Conservation (phyloP, 2,113 vertebrate species). For the Entelurus aequoreus region DNA sequence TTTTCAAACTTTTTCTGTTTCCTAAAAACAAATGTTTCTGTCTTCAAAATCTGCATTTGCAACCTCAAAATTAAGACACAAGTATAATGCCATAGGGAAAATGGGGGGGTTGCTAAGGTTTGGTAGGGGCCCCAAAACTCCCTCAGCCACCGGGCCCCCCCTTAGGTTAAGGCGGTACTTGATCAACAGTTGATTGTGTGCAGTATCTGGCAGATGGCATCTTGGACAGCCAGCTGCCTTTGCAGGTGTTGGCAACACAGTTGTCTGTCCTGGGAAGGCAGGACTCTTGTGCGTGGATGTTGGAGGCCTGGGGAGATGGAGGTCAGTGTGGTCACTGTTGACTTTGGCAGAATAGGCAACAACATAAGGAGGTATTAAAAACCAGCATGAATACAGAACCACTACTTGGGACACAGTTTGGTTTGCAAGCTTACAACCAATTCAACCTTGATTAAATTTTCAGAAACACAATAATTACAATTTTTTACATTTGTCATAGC, state of each 20-base stretch:
- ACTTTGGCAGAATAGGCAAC: conserved; percentile 15
- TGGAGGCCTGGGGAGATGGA: conserved; percentile 2
- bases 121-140: no score
- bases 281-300: conserved; percentile 7
- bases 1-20: no score
- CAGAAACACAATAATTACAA: background rate
- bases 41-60: no score
- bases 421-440: background rate
- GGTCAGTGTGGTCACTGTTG: conserved; percentile 15
- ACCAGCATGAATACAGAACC: background rate
- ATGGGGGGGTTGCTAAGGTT: no score
- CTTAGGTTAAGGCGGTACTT: no score
- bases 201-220: conserved; percentile 11
- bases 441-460: background rate
- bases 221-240: conserved; percentile 12
- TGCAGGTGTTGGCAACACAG: conserved; percentile 29
- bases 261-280: conserved; percentile 13
- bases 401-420: background rate
- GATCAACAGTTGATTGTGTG: background rate
- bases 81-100: no score
- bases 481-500: no score
- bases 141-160: no score
- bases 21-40: no score
- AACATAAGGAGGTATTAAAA: conserved; percentile 2
- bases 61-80: no score